Conservation (phyloP, 1,140 invertebrate species). For the Meloidogyne exigua region DNA sequence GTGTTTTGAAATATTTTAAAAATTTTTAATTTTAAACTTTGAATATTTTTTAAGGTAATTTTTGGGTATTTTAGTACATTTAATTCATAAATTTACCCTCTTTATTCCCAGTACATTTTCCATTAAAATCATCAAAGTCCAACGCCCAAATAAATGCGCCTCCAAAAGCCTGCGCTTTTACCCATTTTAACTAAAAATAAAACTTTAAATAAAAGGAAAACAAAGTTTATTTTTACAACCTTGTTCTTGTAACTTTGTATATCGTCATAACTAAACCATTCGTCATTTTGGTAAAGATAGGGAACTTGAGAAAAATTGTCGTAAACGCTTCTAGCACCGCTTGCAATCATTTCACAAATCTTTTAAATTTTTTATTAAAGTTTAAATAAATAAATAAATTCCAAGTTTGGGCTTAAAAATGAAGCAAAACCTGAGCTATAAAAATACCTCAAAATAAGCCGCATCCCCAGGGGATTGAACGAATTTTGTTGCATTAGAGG, state of each 20-base stretch:
- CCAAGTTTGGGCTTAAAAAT: too few relatives aligned
- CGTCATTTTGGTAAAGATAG: slow-evolving; percentile 75
- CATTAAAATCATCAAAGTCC: slow-evolving; percentile 92
- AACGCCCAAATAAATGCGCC: slow-evolving; percentile 95
- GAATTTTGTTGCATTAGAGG: slow-evolving; percentile 82
- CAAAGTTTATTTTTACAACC: neutral
- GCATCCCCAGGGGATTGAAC: slow-evolving; percentile 86
- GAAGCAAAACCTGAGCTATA: too few relatives aligned
- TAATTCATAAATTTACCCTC: slow-evolving; percentile 64
- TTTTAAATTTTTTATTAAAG: slow-evolving; percentile 10
- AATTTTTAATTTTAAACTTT: neutral
- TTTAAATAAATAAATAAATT: neutral
- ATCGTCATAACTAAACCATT: slow-evolving; percentile 87
- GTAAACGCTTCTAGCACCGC: slow-evolving; percentile 77
- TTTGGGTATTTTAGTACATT: too few relatives aligned
- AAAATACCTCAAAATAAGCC: slow-evolving; percentile 79
- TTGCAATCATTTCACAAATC: slow-evolving; percentile 82
- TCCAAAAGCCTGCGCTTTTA: slow-evolving; percentile 81
- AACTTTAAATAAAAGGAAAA: too few relatives aligned
- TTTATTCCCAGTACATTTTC: slow-evolving; percentile 66
- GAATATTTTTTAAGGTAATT: too few relatives aligned
- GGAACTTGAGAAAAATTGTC: slow-evolving; percentile 78
- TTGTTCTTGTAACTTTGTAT: slow-evolving; percentile 68
- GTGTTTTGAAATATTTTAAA: neutral
- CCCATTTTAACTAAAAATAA: slow-evolving; percentile 79